phyloP scores from a whole-genome alignment of 1,140 invertebrate genomes.

The Pogonomyrmex barbatus region DNA sequence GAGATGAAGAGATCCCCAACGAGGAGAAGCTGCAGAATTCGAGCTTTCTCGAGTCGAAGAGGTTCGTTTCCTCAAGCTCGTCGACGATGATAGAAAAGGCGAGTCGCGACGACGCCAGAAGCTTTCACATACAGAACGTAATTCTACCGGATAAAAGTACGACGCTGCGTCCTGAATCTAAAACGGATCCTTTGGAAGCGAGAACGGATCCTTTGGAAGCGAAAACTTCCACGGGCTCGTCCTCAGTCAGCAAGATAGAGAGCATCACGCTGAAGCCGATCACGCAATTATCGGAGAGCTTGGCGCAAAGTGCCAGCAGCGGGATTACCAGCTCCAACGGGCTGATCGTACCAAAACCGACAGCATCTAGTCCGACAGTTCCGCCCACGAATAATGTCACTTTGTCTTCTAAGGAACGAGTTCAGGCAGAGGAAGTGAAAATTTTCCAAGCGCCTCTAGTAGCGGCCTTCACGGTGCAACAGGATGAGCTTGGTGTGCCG shows the following conservation, averaged over 20 bases:
- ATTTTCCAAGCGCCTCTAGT: slow-evolving; percentile 92
- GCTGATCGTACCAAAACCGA: slow-evolving; percentile 78
- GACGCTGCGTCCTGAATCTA: slow-evolving; percentile 27
- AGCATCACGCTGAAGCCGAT: slow-evolving; percentile 71
- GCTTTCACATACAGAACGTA: slow-evolving; percentile 77
- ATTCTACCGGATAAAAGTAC: slow-evolving; percentile 71
- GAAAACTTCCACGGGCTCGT: slow-evolving; percentile 33
- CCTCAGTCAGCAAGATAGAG: slow-evolving; percentile 67
- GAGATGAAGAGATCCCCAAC: slow-evolving; percentile 78
- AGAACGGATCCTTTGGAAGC: slow-evolving; percentile 74
- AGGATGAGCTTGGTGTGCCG: slow-evolving; percentile 91
- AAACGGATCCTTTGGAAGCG: slow-evolving; percentile 71
- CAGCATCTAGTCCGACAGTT: slow-evolving; percentile 75
- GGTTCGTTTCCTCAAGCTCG: slow-evolving; percentile 70
- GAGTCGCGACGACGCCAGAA: slow-evolving; percentile 72
- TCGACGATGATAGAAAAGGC: slow-evolving; percentile 72
- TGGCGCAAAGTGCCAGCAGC: slow-evolving; percentile 79
- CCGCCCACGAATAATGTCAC: slow-evolving; percentile 74
- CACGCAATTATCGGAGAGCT: slow-evolving; percentile 72
- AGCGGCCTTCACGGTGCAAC: slow-evolving; percentile 93
- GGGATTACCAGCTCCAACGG: slow-evolving; percentile 79
- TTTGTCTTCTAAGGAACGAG: slow-evolving; percentile 77
- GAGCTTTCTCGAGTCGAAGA: slow-evolving; percentile 81
- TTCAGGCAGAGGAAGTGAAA: slow-evolving; percentile 89
- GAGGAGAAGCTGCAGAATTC: slow-evolving; percentile 85